These are phyloP conservation scores for Dryadula phaetusa DNA, from an alignment of 2,888 invertebrate genomes.

Conservation along the genomic window DNA sequence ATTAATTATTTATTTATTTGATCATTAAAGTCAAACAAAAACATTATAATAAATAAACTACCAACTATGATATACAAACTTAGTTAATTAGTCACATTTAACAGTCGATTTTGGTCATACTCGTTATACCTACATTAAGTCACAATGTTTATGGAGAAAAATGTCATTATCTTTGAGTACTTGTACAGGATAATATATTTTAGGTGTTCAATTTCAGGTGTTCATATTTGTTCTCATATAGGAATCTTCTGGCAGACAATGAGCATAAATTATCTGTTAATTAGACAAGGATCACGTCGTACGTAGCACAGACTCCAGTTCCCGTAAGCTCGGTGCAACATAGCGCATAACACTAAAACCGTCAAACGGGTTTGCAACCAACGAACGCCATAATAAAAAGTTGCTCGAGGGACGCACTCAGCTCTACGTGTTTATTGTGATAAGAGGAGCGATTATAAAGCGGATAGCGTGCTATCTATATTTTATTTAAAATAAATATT, in stretches of 20 bases:
- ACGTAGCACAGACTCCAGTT: constrained; percentile 49
- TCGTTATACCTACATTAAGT: not conserved
- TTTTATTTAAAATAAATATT: constrained; percentile 1
- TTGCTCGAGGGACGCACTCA: constrained; percentile 63
- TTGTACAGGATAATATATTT: not conserved
- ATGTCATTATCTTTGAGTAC: not conserved
- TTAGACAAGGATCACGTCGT: constrained; percentile 21
- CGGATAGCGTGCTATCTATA: not conserved
- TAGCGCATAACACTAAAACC: constrained; percentile 68
- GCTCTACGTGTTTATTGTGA: constrained; percentile 34
- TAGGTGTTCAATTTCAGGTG: not conserved
- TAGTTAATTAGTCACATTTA: constrained; percentile 5
- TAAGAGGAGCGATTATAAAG: constrained; percentile 47
- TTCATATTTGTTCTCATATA: not conserved
- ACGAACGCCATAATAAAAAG: constrained; percentile 74
- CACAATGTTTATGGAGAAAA: not conserved
- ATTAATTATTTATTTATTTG: not conserved
- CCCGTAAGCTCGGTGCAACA: constrained; percentile 65
- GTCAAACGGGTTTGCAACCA: constrained; percentile 74
- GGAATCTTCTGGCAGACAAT: not conserved
- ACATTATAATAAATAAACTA: not conserved
- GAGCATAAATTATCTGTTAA: constrained; percentile 11
- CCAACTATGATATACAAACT: not conserved
- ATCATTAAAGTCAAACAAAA: constrained; percentile 10
- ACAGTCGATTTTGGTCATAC: not conserved